Evolutionary conservation across 2,113 vertebrate species (phyloP), one percentile per base, ranked within the genome.

Genomic region (Cyprinodon brontotheroides): DNA sequence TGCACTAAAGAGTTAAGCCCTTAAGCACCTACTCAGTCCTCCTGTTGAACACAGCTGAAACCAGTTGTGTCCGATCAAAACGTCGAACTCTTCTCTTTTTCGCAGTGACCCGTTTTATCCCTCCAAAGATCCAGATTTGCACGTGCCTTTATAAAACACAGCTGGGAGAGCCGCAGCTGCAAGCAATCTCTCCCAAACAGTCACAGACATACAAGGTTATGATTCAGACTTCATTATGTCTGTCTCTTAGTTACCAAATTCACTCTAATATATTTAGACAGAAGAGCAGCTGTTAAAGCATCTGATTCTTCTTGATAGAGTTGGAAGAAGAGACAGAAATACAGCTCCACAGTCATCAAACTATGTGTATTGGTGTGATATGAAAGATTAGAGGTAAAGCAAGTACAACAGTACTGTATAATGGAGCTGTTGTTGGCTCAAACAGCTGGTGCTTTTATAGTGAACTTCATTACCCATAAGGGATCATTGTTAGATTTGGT

Each of bases 51-150:
- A 17, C 82, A 83, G 59, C 37, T 78, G 80, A 65, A 69, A 65
- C 81, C 61, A 69, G 78, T 82, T 83, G 75, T 53, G 7, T 38
- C 20, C 15, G 3, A 66, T 83, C 36, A 62, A 74, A 29, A 69
- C 15, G 69, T 68, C 38, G 68, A 22, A 74, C 65, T 10, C 1
- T 36, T 48, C 43, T 50, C 20, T 72, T 67, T 81, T 61, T 81
- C 9, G 36, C 9, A 48, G 15, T 75, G 72, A 74, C 70, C 57
- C 61, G 36, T 74, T 80, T 71, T 62, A 15, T 11, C 66, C 50
- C 9, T 37, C 45, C 29, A 12, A 63, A 9, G 75, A 70, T 10
- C 43, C 10, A 68, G n/a, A 79, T 20, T 17, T 45, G 14, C 41
- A 66, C 2, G 29, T 65, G 43, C 37, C 17, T 14, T 60, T 61